These are phyloP conservation scores for Cryptus viduatorius DNA, from an alignment of 2,888 invertebrate species.

Conservation along the genomic window DNA sequence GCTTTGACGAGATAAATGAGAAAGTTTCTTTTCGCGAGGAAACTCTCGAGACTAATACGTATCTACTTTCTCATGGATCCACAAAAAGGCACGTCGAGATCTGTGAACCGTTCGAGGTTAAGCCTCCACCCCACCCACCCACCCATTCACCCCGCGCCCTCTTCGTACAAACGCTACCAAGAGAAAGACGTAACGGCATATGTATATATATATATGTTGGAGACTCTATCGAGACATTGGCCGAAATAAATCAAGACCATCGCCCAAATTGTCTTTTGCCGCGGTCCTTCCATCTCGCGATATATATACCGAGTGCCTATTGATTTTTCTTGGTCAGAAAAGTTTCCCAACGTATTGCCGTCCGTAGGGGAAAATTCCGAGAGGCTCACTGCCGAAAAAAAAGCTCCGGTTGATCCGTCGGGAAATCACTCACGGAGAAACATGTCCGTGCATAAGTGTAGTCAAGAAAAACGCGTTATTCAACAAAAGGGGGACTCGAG, in stretches of 20 bases:
- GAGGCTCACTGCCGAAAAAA: slow-evolving; percentile 21
- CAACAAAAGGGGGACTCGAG: neutral
- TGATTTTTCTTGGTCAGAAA: slow-evolving; percentile 15
- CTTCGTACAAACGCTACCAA: neutral
- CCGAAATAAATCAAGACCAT: slow-evolving; percentile 33
- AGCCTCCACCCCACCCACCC: neutral
- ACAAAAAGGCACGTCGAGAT: neutral
- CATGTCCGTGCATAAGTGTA: slow-evolving; percentile 24
- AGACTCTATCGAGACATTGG: slow-evolving; percentile 31
- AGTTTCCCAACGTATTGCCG: slow-evolving; percentile 5
- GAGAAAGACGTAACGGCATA: neutral
- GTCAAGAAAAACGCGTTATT: slow-evolving; percentile 26
- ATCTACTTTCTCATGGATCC: slow-evolving; percentile 5
- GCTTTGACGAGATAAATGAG: slow-evolving; percentile 4
- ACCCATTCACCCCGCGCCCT: too few relatives aligned
- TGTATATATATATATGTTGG: neutral
- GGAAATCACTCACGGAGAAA: slow-evolving; percentile 34
- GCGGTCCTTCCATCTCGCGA: slow-evolving; percentile 12
- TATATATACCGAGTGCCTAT: neutral
- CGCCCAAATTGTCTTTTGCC: slow-evolving; percentile 27
- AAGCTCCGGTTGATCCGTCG: slow-evolving; percentile 29
- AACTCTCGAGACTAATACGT: slow-evolving; percentile 8
- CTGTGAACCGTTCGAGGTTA: slow-evolving; percentile 1
- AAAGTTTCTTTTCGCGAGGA: neutral
- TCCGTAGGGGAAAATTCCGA: neutral